phyloP scores from a whole-genome alignment of 2,113 vertebrate species.

The Proteles cristata region DNA sequence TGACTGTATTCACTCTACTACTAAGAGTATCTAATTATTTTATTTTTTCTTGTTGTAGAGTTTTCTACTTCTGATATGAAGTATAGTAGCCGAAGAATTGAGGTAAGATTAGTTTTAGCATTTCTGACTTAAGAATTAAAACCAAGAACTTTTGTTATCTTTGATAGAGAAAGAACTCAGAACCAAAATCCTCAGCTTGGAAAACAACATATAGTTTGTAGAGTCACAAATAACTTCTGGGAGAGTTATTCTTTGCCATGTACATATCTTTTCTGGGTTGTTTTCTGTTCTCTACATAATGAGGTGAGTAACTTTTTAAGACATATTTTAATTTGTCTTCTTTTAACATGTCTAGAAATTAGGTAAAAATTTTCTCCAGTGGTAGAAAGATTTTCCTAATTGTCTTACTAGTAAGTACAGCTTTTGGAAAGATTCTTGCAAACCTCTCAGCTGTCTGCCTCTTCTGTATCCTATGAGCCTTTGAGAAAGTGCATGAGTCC shows the following conservation, averaged over 20 bases:
- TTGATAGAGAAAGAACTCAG: constrained; percentile 2
- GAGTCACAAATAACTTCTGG: neutral
- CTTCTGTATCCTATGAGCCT: neutral
- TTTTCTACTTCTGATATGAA: constrained; percentile 59
- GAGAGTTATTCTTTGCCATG: neutral
- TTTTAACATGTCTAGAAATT: constrained; percentile 16
- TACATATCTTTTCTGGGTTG: neutral
- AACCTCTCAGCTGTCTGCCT: neutral
- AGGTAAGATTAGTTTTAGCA: constrained; percentile 81
- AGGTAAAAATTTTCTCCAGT: neutral
- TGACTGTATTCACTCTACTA: neutral
- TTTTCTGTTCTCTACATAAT: neutral
- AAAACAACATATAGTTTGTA: neutral
- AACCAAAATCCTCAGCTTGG: constrained; percentile 2
- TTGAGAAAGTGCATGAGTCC: neutral
- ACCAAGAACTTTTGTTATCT: neutral
- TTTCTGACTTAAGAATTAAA: constrained; percentile 38
- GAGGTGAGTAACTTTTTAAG: neutral
- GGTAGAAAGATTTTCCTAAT: neutral
- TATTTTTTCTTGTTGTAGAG: constrained; percentile 75
- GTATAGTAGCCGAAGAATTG: constrained; percentile 41
- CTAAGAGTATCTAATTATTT: constrained; percentile 45
- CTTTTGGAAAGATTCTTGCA: neutral
- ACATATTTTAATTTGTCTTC: neutral
- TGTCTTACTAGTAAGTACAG: constrained; percentile 1